phyloP scores from a whole-genome alignment of 1,140 invertebrate genomes.

The Frieseomelitta varia region DNA sequence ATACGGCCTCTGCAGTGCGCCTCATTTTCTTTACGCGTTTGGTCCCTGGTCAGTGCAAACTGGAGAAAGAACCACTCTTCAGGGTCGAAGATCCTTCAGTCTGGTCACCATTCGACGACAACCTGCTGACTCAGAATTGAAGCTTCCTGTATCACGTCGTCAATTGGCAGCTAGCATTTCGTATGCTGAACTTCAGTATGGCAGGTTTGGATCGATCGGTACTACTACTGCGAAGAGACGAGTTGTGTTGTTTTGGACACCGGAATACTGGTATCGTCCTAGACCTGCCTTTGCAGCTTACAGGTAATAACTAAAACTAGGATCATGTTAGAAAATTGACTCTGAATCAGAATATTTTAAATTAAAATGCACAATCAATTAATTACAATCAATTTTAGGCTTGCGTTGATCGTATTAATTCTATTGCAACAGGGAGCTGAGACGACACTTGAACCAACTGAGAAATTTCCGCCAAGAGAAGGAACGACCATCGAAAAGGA shows the following conservation, averaged over 20 bases:
- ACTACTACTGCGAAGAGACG: slow-evolving; percentile 53
- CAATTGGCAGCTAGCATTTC: slow-evolving; percentile 80
- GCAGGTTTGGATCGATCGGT: slow-evolving; percentile 50
- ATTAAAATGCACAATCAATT: not conserved
- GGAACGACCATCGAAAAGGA: slow-evolving; percentile 55
- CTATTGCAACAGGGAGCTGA: slow-evolving; percentile 68
- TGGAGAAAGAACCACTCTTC: slow-evolving; percentile 79
- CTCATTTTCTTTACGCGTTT: slow-evolving; percentile 81
- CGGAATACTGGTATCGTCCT: slow-evolving; percentile 83
- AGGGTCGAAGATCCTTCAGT: slow-evolving; percentile 76
- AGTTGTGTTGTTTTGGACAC: slow-evolving; percentile 83
- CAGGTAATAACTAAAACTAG: slow-evolving; percentile 42
- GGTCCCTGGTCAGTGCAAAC: slow-evolving; percentile 80
- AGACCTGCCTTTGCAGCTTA: slow-evolving; percentile 79
- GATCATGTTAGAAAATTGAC: too few species aligned
- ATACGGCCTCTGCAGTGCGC: slow-evolving; percentile 78
- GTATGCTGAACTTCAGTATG: slow-evolving; percentile 68
- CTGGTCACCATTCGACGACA: slow-evolving; percentile 74
- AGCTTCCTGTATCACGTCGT: slow-evolving; percentile 77
- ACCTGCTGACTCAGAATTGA: slow-evolving; percentile 73
- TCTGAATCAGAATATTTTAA: not conserved
- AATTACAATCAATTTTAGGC: not conserved
- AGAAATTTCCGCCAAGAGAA: slow-evolving; percentile 61
- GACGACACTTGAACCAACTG: slow-evolving; percentile 74
- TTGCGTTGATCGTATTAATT: not conserved